Percentiles rank a stretch among this genome's conserved stretches.
These are phyloP conservation scores for Hipposideros larvatus DNA, from an alignment of 2,797 vertebrate species.

Conservation along the genomic window DNA sequence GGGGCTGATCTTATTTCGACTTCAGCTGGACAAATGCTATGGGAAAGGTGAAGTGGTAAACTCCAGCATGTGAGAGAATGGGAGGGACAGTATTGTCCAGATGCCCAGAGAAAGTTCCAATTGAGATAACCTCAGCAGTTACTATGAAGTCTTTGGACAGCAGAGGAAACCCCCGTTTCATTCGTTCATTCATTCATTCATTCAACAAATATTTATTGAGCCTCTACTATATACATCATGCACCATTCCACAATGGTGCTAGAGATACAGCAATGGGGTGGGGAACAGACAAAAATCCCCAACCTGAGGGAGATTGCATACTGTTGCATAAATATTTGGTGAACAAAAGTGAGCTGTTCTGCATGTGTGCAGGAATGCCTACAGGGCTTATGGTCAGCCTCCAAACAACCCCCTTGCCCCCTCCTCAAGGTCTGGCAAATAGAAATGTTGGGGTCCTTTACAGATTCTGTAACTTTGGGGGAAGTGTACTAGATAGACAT, in stretches of 20 bases:
- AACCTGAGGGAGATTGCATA: neutral
- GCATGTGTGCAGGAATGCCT: neutral
- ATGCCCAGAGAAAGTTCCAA: slow-evolving; percentile 33
- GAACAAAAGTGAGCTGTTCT: slow-evolving; percentile 37
- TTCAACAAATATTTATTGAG: slow-evolving; percentile 47
- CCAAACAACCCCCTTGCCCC: too few relatives aligned
- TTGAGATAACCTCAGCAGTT: neutral
- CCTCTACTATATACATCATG: neutral
- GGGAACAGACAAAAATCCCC: neutral
- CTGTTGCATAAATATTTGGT: slow-evolving; percentile 34
- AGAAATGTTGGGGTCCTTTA: slow-evolving; percentile 25
- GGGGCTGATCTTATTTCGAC: slow-evolving; percentile 26
- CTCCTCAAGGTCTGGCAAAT: neutral
- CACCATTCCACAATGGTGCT: neutral
- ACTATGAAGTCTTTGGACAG: neutral
- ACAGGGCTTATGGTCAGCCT: neutral
- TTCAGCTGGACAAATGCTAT: neutral
- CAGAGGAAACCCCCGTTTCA: neutral
- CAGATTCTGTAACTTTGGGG: slow-evolving; percentile 34
- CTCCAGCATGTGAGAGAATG: neutral
- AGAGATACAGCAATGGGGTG: neutral
- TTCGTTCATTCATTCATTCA: neutral
- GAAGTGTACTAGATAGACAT: neutral
- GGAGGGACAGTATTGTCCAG: neutral
- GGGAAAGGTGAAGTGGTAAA: slow-evolving; percentile 27